phyloP scores from a whole-genome alignment of 2,113 vertebrate species.

The Protobothrops mucrosquamatus region DNA sequence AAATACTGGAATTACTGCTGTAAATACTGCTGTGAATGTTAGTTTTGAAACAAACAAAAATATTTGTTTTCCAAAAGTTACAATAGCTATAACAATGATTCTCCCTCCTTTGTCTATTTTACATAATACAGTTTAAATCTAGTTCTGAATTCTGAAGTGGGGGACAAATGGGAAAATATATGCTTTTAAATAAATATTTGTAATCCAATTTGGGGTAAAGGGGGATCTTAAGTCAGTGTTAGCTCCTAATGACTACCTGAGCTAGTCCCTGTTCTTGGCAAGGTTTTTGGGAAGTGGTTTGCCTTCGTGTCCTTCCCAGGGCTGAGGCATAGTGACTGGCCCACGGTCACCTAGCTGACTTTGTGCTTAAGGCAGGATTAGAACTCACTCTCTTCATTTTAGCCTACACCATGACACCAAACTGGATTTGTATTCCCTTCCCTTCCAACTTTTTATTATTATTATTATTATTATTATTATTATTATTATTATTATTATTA shows the following conservation, averaged over 20 bases:
- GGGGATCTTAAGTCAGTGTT: not conserved
- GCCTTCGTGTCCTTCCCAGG: not conserved
- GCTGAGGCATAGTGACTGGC: not conserved
- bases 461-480: too few relatives aligned
- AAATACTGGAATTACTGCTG: too few relatives aligned
- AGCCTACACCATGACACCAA: not conserved
- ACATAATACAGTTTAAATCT: not conserved
- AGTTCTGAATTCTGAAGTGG: not conserved
- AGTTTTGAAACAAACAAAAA: not conserved
- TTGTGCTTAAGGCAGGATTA: not conserved
- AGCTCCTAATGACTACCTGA: not conserved
- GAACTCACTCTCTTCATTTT: not conserved
- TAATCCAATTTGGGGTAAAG: not conserved
- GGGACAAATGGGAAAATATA: not conserved
- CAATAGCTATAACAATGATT: not conserved
- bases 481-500: too few relatives aligned
- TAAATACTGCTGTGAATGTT: not conserved
- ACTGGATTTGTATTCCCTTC: not conserved
- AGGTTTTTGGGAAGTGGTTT: not conserved
- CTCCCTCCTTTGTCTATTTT: not conserved
- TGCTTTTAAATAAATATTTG: not conserved
- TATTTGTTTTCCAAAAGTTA: not conserved
- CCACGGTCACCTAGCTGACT: not conserved
- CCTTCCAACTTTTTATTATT: too few relatives aligned
- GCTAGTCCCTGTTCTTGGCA: not conserved